A percentile compares a stretch with the other conserved stretches of the same genome.
Conservation (phyloP, 2,888 invertebrate species). For the Cerceris ruficornis region DNA sequence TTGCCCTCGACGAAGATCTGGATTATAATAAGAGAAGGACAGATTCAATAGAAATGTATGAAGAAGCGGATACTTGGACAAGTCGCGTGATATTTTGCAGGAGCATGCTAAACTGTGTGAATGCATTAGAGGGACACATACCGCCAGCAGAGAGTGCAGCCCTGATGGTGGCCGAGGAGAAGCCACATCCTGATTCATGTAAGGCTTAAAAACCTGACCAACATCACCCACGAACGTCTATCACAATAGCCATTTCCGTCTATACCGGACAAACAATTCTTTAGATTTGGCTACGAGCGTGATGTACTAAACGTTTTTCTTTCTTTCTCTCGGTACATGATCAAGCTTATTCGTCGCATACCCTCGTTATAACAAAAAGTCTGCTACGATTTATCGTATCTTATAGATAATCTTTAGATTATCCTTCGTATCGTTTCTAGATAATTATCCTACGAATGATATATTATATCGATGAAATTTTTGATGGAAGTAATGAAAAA, state of each 20-base stretch:
- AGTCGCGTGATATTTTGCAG: constrained; percentile 85
- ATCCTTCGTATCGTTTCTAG: too few species aligned
- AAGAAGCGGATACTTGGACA: constrained; percentile 74
- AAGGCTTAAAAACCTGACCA: constrained; percentile 83
- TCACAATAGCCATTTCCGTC: constrained; percentile 71
- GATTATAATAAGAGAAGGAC: constrained; percentile 52
- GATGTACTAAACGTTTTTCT: constrained; percentile 2
- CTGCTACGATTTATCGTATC: too few species aligned
- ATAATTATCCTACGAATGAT: too few species aligned
- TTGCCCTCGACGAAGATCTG: constrained; percentile 55
- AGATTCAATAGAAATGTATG: constrained; percentile 64
- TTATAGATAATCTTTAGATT: too few species aligned
- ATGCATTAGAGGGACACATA: constrained; percentile 94
- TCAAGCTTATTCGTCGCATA: not conserved
- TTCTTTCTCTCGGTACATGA: not conserved
- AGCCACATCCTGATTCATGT: constrained; percentile 91
- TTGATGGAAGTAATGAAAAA: too few species aligned
- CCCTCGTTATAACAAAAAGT: too few species aligned
- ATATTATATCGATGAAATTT: too few species aligned
- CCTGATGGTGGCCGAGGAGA: constrained; percentile 90
- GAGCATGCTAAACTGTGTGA: constrained; percentile 98
- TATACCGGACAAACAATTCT: constrained; percentile 74
- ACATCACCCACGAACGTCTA: constrained; percentile 69
- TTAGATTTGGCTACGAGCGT: constrained; percentile 4
- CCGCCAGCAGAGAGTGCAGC: constrained; percentile 91